A percentile compares a stretch with the other conserved stretches of the same genome.
Conservation (phyloP, 92 coral and sea anemone genomes). For the Siderastrea siderea region DNA sequence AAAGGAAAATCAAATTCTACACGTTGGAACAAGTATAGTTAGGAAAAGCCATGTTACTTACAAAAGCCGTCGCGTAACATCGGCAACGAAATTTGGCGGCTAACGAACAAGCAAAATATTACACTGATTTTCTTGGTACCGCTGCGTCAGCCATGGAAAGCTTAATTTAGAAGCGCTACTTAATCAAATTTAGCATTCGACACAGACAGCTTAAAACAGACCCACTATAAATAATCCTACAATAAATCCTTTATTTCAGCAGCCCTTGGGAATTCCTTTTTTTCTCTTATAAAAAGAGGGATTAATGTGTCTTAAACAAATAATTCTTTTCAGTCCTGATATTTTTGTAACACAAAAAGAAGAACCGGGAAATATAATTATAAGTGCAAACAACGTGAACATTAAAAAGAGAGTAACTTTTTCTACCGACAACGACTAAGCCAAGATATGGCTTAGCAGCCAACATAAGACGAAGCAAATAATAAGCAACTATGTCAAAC, state of each 20-base stretch:
- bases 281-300: neutral
- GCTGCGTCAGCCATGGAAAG: neutral
- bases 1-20: neutral
- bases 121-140: neutral
- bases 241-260: neutral
- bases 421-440: too few relatives aligned
- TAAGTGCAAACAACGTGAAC: too few relatives aligned
- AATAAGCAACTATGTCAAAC: too few relatives aligned
- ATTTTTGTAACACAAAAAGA: too few relatives aligned
- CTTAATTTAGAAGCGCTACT: conserved; percentile 1
- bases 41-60: neutral
- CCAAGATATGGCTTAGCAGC: too few relatives aligned
- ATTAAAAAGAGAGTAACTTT: too few relatives aligned
- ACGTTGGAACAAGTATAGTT: neutral
- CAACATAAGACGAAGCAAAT: too few relatives aligned
- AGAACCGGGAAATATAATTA: too few relatives aligned
- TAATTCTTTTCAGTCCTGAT: neutral
- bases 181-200: neutral
- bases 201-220: conserved; percentile 15
- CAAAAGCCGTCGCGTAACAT: neutral
- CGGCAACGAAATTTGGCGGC: neutral
- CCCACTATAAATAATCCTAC: neutral
- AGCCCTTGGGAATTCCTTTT: conserved; percentile 1
- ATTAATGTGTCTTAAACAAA: neutral
- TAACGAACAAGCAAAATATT: neutral